These are phyloP conservation scores for Phodopus roborovskii DNA, from an alignment of 2,113 vertebrate species.

Conservation along the genomic window DNA sequence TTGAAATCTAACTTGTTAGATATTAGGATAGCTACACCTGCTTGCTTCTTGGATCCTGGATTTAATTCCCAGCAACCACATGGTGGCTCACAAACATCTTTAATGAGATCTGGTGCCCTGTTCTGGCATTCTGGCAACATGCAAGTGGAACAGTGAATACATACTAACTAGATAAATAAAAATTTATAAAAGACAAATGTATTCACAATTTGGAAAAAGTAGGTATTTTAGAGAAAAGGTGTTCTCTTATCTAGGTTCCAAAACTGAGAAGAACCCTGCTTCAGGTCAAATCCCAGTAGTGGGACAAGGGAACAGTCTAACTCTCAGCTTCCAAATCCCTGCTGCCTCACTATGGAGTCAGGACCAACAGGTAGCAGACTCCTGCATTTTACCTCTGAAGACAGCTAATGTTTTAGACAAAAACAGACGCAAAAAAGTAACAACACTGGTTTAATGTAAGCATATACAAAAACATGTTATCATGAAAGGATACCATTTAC, in stretches of 20 bases:
- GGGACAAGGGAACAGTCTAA: not conserved
- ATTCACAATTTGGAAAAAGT: not conserved
- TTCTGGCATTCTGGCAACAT: too few species aligned
- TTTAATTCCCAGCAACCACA: too few species aligned
- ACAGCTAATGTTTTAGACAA: not conserved
- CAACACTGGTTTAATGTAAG: not conserved
- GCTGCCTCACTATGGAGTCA: not conserved
- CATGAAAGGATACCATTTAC: not conserved
- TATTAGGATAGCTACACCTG: too few species aligned
- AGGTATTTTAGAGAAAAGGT: not conserved
- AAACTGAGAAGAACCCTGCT: not conserved
- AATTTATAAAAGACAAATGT: not conserved
- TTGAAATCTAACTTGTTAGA: too few species aligned
- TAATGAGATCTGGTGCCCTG: too few species aligned
- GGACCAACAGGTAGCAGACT: not conserved
- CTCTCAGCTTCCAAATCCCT: not conserved
- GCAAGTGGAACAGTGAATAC: too few species aligned
- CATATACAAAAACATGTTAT: not conserved
- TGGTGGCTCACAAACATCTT: too few species aligned
- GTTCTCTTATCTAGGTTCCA: rapidly evolving
- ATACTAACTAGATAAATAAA: too few species aligned
- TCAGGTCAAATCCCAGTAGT: not conserved
- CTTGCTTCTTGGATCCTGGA: too few species aligned
- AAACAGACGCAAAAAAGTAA: not conserved
- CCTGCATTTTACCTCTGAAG: not conserved